Conservation (phyloP, 2,888 invertebrate genomes). For the Schrankia costaestrigalis region DNA sequence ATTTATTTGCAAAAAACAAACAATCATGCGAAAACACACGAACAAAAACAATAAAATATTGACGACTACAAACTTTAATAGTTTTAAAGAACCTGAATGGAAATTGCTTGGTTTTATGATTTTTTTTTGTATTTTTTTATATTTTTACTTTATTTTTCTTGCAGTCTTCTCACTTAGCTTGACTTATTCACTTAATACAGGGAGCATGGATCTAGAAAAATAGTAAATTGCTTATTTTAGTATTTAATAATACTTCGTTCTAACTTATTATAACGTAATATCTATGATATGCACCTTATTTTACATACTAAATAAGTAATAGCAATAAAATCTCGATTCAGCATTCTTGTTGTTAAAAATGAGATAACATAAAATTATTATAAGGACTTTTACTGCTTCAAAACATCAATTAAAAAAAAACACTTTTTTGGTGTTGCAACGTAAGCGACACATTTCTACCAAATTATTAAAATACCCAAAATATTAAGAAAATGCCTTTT, state of each 20-base stretch:
- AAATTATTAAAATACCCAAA: too few relatives aligned
- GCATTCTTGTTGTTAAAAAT: too few relatives aligned
- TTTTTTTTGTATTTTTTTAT: constrained; percentile 40
- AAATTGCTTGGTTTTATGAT: constrained; percentile 52
- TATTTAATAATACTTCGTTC: too few relatives aligned
- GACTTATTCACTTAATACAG: constrained; percentile 89
- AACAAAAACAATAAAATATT: constrained; percentile 27
- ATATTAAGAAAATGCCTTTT: too few relatives aligned
- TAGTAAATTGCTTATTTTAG: constrained; percentile 25
- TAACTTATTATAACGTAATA: too few relatives aligned
- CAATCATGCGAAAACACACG: constrained; percentile 27
- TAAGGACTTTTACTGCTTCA: too few relatives aligned
- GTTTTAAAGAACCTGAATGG: constrained; percentile 64
- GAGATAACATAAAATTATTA: too few relatives aligned
- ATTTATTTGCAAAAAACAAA: constrained; percentile 2
- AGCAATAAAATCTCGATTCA: too few relatives aligned
- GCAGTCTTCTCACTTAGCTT: constrained; percentile 77
- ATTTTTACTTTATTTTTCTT: constrained; percentile 62
- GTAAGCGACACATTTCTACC: too few relatives aligned
- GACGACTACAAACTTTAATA: constrained; percentile 61
- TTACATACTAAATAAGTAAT: too few relatives aligned
- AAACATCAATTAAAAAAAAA: too few relatives aligned
- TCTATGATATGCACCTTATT: constrained; percentile 11
- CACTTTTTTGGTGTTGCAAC: too few relatives aligned
- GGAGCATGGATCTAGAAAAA: constrained; percentile 88